Evolutionary conservation across 2,888 invertebrate genomes (phyloP), one percentile per base, ranked within the genome.

Genomic region (Scrobipalpa costella): DNA sequence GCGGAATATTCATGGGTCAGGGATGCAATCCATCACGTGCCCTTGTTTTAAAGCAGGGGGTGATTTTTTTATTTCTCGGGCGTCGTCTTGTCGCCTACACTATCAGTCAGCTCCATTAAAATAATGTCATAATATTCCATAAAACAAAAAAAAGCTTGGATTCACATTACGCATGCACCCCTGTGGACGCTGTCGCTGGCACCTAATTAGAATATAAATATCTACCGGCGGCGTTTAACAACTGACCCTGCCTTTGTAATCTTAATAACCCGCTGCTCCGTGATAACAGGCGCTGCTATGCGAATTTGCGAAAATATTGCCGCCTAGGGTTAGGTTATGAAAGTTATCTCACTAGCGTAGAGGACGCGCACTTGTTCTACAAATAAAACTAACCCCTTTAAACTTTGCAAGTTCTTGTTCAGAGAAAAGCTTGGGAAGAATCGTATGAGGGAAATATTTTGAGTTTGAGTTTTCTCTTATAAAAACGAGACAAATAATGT

Each of bases 121-220:
- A 80, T 80, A 81, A 85, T 82, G 80, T 83, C 81, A 83, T 84
- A 85, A 83, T 81, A 82, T 82, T 78, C 76, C 74, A 77, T 77
- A 73, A 70, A 73, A 77, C 77, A 81, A 81, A 75, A 83, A 80
- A 80, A 70, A 27, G 81, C 76, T 80, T n/a, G n/a, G n/a, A n/a
- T 82, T 80, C 68, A 71, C 81, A 86, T 88, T 86, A 89, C 80
- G 79, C 82, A 88, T 89, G 86, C 86, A 89, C 87, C 87, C 86
- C 77, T 75, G 75, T 73, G 74, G 74, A 69, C 74, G 75, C 79
- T 81, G 84, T 78, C 74, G 84, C 81, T 80, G 83, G 83, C 86
- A 87, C 80, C 80, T 86, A 86, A 87, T 89, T 87, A 87, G 79
- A 88, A 89, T 90, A 85, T 85, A 84, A 87, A 87, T 86, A 84